Evolutionary conservation across 2,113 vertebrate genomes (phyloP), one percentile per base, ranked within the genome.

Genomic region (Electrona antarctica): DNA sequence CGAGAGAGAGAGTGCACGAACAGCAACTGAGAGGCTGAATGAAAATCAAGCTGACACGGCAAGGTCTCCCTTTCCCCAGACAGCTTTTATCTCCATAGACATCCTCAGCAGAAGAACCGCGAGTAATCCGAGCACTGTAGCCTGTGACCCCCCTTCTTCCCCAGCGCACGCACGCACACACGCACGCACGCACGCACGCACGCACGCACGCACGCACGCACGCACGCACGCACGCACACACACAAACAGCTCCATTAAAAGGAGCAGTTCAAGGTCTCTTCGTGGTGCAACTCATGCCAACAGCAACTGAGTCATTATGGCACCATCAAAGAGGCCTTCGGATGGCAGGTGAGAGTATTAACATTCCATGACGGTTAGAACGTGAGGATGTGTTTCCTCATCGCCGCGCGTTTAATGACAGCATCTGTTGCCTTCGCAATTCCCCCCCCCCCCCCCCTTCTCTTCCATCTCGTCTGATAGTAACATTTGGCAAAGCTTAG

Each of bases 341-440:
- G 76, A 76, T 51, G 69, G 86, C 89, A 91, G 89, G 86, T 91
- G 89, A 87, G 80, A 61, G 80, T 72, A 81, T 85, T 85, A 85
- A 82, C 82, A 79, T 90, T 90, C 86, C 71, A 81, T 21, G 69
- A 21, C 21, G 21, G 74, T 71, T 28, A 45, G 81, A 86, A 86
- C 85, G 80, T 70, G 76, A 85, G 85, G 85, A 82, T 74, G 79
- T 85, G 85, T 89, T 88, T 90, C 80, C 65, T 81, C 78, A 76
- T 41, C 64, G 73, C 73, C 74, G 65, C 67, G 58, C 71, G 79
- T 80, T 74, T 81, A 79, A 86, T 74, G 64, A 79, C 75, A 46
- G 66, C 89, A 83, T 89, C 89, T 87, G 87, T 78, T 79, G 73
- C 57, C 45, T 41, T 47, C 63, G 82, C 71, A 59, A 58, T 68